Evolutionary conservation across 2,888 invertebrate species (phyloP), one percentile per base, ranked within the genome.

Genomic region (Zonitis immaculata): DNA sequence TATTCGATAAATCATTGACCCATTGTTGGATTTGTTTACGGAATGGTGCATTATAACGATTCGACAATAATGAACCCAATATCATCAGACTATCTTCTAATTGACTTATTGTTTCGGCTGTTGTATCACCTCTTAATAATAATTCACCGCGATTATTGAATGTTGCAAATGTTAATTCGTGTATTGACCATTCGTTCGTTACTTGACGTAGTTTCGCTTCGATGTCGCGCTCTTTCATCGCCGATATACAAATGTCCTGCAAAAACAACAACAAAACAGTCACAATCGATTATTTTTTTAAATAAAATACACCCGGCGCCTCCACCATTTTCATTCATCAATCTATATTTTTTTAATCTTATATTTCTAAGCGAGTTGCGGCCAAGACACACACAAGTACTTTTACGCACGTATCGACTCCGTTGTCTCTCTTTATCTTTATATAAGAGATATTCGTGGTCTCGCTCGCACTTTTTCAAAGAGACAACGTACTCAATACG

Each of bases 41-140:
- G 73, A 97, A 97, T 14, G 96, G 97, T 1, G 95, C 94, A 73
- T 97, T 97, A 76, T 97, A 97, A 60, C 92, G 83, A 76, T 97
- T 97, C 11, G 95, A 95, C 63, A 96, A 81, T 43, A 97, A 77
- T 0, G 96, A 96, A 3, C 95, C 93, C 26, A 97, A 81, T 44
- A 97, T 85, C 96, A 96, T 97, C n/a, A 97, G 80, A 67, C 95
- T 95, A 73, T 97, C 97, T 75, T 97, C 96, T 51, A 97, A 80
- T 67, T 94, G 91, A 0, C 94, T 88, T 60, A 96, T 95, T 11
- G 95, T 95, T 76, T 96, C 96, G 0, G 94, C 91, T 0, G 96
- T 95, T 0, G 94, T 93, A 70, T 97, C 95, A 2, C 96, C 96
- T 54, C 95, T 79, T 2, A 97, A 80, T 49, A 97, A 76, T 22